A percentile compares a stretch with the other conserved stretches of the same genome.
phyloP scores from a whole-genome alignment of 2,113 vertebrate species.

The Mus spicilegus region DNA sequence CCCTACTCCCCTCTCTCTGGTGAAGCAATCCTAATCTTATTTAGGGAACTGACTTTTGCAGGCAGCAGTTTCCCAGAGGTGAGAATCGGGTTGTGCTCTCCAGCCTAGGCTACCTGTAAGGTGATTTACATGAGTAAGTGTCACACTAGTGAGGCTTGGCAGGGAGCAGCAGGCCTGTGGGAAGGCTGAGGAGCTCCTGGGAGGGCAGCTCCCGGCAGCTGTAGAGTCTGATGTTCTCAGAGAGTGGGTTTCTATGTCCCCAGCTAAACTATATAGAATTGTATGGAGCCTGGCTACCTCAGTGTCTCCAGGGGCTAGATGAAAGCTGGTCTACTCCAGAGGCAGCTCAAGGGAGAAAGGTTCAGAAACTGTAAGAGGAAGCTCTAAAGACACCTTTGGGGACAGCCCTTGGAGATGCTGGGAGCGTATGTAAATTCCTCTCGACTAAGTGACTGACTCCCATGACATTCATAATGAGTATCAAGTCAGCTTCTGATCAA shows the following conservation, averaged over 20 bases:
- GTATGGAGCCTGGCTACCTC: fast-evolving
- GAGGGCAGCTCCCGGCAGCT: neutral
- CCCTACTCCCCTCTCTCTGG: neutral
- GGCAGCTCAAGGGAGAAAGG: fast-evolving
- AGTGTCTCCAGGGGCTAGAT: neutral
- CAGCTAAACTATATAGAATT: fast-evolving
- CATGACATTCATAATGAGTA: neutral
- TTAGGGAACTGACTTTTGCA: neutral
- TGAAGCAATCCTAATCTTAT: neutral
- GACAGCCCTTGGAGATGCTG: neutral
- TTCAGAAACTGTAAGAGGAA: neutral
- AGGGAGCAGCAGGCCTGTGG: neutral
- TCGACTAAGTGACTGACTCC: neutral
- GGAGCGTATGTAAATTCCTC: neutral
- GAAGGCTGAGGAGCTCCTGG: too few relatives aligned
- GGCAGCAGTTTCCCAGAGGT: neutral
- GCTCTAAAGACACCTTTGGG: fast-evolving
- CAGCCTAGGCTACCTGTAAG: neutral
- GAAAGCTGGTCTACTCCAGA: neutral
- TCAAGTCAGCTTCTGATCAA: neutral
- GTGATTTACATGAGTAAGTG: neutral
- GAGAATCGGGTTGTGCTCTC: neutral
- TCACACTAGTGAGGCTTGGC: neutral
- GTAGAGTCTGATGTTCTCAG: neutral
- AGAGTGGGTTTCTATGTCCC: neutral